Evolutionary conservation across 2,888 invertebrate species (phyloP).

Genomic region (Linhomoeus sp.): DNA sequence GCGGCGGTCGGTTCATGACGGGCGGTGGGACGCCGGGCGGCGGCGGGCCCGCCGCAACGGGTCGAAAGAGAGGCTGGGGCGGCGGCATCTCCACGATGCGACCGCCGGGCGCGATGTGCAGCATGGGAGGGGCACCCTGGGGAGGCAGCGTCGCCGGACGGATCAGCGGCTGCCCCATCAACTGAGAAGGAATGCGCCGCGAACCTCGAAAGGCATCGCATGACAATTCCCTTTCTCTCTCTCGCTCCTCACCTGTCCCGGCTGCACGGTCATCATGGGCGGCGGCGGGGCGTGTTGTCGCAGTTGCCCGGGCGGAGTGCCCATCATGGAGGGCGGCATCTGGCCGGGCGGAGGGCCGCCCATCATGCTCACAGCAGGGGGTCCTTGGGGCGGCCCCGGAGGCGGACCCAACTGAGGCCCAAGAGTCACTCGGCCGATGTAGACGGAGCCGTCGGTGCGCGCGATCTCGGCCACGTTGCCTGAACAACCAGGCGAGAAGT

Average conservation of each 20-base stretch:
- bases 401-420: not conserved
- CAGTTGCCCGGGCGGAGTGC: no score
- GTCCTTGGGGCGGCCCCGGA: not conserved
- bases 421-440: not conserved
- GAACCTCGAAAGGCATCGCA: no score
- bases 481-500: no score
- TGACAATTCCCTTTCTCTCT: no score
- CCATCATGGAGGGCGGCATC: no score
- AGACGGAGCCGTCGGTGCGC: not conserved
- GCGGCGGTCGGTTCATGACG: constrained; percentile 6
- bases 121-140: not conserved
- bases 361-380: not conserved
- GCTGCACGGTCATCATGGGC: no score
- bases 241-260: no score
- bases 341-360: not conserved
- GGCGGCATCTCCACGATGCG: not conserved
- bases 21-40: constrained; percentile 2
- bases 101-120: not conserved
- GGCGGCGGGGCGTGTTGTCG: no score
- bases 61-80: not conserved
- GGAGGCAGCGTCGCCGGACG: not conserved
- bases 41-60: not conserved
- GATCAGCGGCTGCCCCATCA: not conserved
- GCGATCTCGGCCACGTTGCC: not conserved
- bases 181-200: not conserved